phyloP scores from a whole-genome alignment of 2,888 invertebrate genomes.

The Trichogramma dendrolimi region DNA sequence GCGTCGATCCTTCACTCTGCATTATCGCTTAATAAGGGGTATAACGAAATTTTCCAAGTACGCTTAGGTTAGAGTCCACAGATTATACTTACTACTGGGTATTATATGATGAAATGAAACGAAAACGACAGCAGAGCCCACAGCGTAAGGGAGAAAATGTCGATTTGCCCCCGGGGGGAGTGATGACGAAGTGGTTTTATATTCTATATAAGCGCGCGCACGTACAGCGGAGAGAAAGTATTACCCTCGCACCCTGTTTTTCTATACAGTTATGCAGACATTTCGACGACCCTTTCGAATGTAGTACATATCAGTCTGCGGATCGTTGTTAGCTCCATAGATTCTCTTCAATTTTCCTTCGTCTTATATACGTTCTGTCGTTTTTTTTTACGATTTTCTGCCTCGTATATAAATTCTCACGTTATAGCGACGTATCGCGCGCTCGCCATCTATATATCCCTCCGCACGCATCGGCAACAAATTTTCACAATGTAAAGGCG shows the following conservation, averaged over 20 bases:
- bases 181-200: not conserved
- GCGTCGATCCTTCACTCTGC: not conserved
- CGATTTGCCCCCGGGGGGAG: not conserved
- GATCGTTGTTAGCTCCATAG: too few species aligned
- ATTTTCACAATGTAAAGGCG: not conserved
- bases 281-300: too few species aligned
- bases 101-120: conserved; percentile 6
- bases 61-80: conserved; percentile 20
- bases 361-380: too few species aligned
- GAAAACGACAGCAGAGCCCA: not conserved
- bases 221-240: not conserved
- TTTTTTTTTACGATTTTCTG: too few species aligned
- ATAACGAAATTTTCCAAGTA: conserved; percentile 42
- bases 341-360: too few species aligned
- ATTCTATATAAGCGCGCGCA: not conserved
- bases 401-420: too few species aligned
- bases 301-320: too few species aligned
- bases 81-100: conserved; percentile 20
- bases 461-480: conserved; percentile 3
- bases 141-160: not conserved
- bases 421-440: too few species aligned
- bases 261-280: too few species aligned
- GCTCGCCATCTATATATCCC: too few species aligned
- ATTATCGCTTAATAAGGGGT: conserved; percentile 37
- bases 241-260: too few species aligned